A percentile compares a stretch with the other conserved stretches of the same genome.
phyloP scores from a whole-genome alignment of 2,113 vertebrate genomes.

The Manacus vitellinus region DNA sequence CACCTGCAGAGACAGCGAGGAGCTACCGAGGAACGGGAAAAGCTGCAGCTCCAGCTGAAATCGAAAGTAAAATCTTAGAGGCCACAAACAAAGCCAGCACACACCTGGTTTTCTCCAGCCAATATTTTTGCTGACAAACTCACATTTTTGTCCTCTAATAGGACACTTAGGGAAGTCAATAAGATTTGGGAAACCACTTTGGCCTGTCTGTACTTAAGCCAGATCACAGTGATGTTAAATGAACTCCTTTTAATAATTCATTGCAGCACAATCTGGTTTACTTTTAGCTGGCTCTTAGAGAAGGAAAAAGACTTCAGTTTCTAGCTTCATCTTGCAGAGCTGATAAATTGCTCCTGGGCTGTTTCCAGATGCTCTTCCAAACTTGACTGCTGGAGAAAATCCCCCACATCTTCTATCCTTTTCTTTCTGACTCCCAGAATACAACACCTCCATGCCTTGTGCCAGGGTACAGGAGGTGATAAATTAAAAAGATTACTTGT shows the following conservation, averaged over 20 bases:
- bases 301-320: not conserved
- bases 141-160: slow-evolving; percentile 29
- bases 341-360: not conserved
- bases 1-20: too few relatives aligned
- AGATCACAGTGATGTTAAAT: slow-evolving; percentile 26
- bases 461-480: not conserved
- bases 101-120: not conserved
- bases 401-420: not conserved
- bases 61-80: too few relatives aligned
- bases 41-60: too few relatives aligned
- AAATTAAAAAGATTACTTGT: not conserved
- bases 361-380: not conserved
- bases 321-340: not conserved
- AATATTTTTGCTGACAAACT: slow-evolving; percentile 5
- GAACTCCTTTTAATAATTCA: slow-evolving; percentile 36
- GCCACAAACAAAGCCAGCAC: too few relatives aligned
- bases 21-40: too few relatives aligned
- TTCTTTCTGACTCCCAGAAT: not conserved
- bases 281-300: not conserved
- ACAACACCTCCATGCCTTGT: not conserved
- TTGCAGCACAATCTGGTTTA: not conserved
- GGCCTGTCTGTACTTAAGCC: not conserved
- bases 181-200: slow-evolving; percentile 38
- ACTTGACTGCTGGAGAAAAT: not conserved
- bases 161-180: slow-evolving; percentile 7